phyloP scores from a whole-genome alignment of 2,113 vertebrate genomes.

The Serinus canaria region DNA sequence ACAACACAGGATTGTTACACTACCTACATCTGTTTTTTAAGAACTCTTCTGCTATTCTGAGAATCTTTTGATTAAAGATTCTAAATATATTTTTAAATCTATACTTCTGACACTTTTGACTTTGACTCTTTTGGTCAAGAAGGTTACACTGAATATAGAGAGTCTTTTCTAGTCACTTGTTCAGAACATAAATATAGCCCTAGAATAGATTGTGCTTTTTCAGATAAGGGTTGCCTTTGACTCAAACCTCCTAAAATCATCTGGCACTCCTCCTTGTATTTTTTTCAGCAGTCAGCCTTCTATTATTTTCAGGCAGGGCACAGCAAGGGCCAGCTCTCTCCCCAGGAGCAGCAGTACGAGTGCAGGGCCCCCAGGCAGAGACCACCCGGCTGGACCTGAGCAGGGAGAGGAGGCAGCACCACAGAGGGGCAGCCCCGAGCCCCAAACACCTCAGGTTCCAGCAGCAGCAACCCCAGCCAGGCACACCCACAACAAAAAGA shows the following conservation, averaged over 20 bases:
- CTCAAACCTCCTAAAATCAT: background rate
- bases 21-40: background rate
- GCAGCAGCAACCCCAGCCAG: background rate
- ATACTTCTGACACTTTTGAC: conserved; percentile 17
- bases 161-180: background rate
- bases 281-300: background rate
- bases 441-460: rapidly evolving
- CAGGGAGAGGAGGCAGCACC: background rate
- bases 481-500: rapidly evolving
- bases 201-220: background rate
- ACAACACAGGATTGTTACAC: background rate
- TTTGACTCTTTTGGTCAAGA: background rate
- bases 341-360: rapidly evolving
- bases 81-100: conserved; percentile 46
- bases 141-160: background rate
- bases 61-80: conserved; percentile 12
- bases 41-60: conserved; percentile 48
- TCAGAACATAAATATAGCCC: background rate
- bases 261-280: rapidly evolving
- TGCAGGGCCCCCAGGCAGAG: rapidly evolving
- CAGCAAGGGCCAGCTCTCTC: background rate
- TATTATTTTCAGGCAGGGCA: too few relatives aligned
- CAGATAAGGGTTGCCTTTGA: background rate
- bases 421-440: too few relatives aligned
- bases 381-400: background rate